Percentiles rank a stretch among this genome's conserved stretches.
These are phyloP conservation scores for Conus betulinus DNA, from an alignment of 1,140 invertebrate species.

Conservation along the genomic window DNA sequence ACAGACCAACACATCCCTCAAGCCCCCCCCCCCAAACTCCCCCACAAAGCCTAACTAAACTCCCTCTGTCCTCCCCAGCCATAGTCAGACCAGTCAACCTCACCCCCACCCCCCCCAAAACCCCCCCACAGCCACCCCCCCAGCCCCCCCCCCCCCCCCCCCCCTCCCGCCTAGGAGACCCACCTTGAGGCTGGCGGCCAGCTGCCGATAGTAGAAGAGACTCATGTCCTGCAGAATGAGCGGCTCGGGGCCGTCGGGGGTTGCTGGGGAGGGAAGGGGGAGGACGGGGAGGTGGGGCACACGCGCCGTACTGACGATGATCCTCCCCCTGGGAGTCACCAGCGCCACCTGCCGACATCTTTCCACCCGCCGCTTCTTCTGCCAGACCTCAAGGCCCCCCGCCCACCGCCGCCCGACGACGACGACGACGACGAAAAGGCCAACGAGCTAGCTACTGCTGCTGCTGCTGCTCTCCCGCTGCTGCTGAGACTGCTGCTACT, in stretches of 20 bases:
- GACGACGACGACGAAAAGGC: background rate
- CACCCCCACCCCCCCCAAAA: too few species aligned
- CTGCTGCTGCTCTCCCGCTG: background rate
- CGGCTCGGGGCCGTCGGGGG: conserved; percentile 21
- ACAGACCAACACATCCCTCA: too few species aligned
- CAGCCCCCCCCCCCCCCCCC: too few species aligned
- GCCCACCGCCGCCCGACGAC: too few species aligned
- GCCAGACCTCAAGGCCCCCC: too few species aligned
- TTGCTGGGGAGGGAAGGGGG: background rate
- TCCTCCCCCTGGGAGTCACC: background rate
- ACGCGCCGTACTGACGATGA: too few species aligned
- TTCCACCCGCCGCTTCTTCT: too few species aligned
- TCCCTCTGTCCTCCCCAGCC: too few species aligned
- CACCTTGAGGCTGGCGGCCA: conserved; percentile 67
- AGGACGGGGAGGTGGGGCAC: background rate
- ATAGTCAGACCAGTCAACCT: too few species aligned
- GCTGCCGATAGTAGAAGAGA: conserved; percentile 66
- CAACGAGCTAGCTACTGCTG: background rate
- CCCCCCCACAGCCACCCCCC: too few species aligned
- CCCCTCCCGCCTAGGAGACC: background rate
- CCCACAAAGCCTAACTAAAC: too few species aligned
- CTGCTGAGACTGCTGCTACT: background rate
- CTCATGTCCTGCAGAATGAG: conserved; percentile 69
- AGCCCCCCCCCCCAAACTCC: too few species aligned
- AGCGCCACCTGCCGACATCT: background rate